Percentiles rank a stretch among this genome's conserved stretches.
Evolutionary conservation across 2,113 vertebrate species (phyloP).

Genomic region (Phrynocephalus versicolor): DNA sequence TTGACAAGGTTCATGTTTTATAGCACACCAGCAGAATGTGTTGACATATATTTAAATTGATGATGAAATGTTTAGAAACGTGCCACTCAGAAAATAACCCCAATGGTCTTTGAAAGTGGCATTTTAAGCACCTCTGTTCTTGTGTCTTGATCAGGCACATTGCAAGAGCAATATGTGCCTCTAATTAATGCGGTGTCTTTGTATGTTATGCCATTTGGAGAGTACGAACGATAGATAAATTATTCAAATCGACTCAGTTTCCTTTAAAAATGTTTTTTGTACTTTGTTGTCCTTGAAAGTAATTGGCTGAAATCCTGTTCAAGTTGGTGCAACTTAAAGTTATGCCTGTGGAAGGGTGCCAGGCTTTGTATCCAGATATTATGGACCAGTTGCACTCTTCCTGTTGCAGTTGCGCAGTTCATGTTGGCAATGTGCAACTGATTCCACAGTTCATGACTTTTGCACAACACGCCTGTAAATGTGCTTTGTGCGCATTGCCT

Average conservation of each 20-base stretch:
- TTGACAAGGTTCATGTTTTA: conserved; percentile 81
- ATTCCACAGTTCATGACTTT: too few relatives aligned
- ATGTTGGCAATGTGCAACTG: too few relatives aligned
- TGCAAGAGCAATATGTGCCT: conserved; percentile 52
- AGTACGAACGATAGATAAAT: conserved; percentile 14
- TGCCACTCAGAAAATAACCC: conserved; percentile 83
- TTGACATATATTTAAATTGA: conserved; percentile 81
- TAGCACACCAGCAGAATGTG: conserved; percentile 80
- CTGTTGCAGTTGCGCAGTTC: too few relatives aligned
- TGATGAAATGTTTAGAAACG: conserved; percentile 85
- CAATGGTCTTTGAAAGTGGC: conserved; percentile 75
- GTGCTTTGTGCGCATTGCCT: too few relatives aligned
- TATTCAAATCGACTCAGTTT: conserved; percentile 6
- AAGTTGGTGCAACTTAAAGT: neutral
- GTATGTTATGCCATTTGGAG: conserved; percentile 46
- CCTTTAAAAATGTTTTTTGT: conserved; percentile 24
- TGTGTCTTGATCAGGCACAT: conserved; percentile 53
- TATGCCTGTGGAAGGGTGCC: too few relatives aligned
- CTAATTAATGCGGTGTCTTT: conserved; percentile 46
- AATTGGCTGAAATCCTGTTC: neutral
- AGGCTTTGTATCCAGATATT: too few relatives aligned
- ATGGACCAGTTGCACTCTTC: too few relatives aligned
- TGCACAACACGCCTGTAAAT: too few relatives aligned
- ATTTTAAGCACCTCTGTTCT: conserved; percentile 66
- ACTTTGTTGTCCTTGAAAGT: neutral